Evolutionary conservation across 2,113 vertebrate genomes (phyloP).

Genomic region (Mola mola): DNA sequence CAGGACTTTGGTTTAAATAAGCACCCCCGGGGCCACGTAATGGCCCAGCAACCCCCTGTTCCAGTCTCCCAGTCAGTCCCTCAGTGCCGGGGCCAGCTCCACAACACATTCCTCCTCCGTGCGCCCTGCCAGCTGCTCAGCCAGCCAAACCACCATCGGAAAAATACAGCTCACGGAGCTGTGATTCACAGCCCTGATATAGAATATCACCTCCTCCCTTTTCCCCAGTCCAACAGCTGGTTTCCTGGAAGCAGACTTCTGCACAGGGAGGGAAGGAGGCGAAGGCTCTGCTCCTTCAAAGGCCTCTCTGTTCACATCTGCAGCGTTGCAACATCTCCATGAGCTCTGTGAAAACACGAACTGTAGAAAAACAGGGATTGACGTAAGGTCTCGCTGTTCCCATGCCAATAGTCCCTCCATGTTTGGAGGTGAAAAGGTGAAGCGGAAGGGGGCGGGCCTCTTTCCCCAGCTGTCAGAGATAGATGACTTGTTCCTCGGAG

Average conservation of each 20-base stretch:
- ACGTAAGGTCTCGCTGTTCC: conserved; percentile 46
- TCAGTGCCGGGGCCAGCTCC: conserved; percentile 48
- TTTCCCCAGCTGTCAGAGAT: conserved; percentile 48
- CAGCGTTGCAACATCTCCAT: conserved; percentile 41
- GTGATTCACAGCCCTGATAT: conserved; percentile 82
- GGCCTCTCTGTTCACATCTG: conserved; percentile 59
- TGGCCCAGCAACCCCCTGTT: conserved; percentile 65
- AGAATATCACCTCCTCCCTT: conserved; percentile 73
- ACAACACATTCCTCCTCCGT: conserved; percentile 73
- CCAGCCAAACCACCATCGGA: conserved; percentile 72
- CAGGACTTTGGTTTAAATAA: conserved; percentile 79
- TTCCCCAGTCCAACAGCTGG: conserved; percentile 75
- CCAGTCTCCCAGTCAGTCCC: conserved; percentile 55
- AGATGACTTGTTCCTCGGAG: conserved; percentile 19
- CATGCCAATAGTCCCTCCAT: conserved; percentile 22
- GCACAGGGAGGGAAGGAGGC: conserved; percentile 39
- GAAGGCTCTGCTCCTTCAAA: conserved; percentile 59
- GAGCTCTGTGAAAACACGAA: conserved; percentile 24
- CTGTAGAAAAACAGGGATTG: conserved; percentile 31
- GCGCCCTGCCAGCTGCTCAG: conserved; percentile 50
- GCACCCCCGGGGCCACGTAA: conserved; percentile 71
- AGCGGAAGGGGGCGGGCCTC: conserved; percentile 22
- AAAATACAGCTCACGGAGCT: conserved; percentile 79
- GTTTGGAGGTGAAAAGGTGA: conserved; percentile 48
- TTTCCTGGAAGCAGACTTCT: conserved; percentile 76